Conservation (phyloP, 2,797 vertebrate species). For the Myotis daubentonii region DNA sequence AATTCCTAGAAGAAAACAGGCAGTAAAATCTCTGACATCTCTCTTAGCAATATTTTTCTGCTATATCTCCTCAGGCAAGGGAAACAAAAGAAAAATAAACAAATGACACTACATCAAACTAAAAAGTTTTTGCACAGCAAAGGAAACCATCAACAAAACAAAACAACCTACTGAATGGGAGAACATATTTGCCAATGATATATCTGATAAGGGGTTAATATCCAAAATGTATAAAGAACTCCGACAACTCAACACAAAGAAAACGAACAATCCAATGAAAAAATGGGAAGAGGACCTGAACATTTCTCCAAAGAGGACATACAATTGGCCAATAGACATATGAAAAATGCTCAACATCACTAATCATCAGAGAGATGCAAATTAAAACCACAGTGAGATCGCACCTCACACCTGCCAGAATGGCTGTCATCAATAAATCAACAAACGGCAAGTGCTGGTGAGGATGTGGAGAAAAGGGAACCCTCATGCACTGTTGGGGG, state of each 20-base stretch:
- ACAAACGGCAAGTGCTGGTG: background rate
- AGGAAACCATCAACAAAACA: background rate
- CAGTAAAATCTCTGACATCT: background rate
- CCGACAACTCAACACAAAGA: background rate
- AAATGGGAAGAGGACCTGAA: background rate
- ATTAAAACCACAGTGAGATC: background rate
- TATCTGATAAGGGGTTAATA: background rate
- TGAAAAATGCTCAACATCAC: background rate
- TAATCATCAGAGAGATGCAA: background rate
- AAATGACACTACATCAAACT: background rate
- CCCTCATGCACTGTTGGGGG: background rate
- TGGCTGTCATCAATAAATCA: background rate
- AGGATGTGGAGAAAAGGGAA: background rate
- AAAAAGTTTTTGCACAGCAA: background rate
- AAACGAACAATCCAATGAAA: background rate
- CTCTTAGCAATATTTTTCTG: background rate
- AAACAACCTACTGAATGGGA: background rate
- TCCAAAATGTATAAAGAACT: background rate
- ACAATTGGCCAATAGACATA: background rate
- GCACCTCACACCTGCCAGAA: background rate
- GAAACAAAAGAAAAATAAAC: background rate
- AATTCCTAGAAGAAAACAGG: background rate
- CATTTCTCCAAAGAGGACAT: background rate
- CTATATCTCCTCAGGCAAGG: background rate
- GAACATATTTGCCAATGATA: background rate